Base-by-base conservation (phyloP, 2,113 vertebrate genomes). In the Podilymbus podiceps region DNA sequence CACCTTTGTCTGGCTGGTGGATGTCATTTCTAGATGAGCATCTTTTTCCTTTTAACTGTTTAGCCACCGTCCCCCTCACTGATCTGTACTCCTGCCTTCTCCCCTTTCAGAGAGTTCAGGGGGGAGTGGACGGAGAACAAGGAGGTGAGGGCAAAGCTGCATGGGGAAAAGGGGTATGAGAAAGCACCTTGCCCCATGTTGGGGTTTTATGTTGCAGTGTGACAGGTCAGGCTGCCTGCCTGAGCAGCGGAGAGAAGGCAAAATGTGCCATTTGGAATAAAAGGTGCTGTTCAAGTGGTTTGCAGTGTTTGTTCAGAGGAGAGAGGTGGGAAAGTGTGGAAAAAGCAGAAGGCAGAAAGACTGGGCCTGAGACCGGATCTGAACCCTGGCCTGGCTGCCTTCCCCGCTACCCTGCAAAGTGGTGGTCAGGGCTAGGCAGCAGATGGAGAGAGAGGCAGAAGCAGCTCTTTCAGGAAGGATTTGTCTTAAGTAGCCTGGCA, bases 41-140 rank as follows among this genome's bases (percentile, higher is more conserved):
- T 96, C 38, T 81, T 90, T 93, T 85, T 86, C 21, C 79, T 92
- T 90, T 96, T 95, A 95, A 95, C 80, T 52, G 49, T 85, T 96
- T 87, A 67, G 27, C n/a, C 38, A 56, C 77, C 49, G 21, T 60
- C 30, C 63, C 30, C 20, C 46, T 62, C 20, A 42, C 23, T 53
- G 40, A 17, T 62, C 56, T 53, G 15, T 11, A 5, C 35, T 44
- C 44, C 52, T 68, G 35, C 73, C 31, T 67, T 84, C 74, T 86
- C 19, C 16, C 23, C 21, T 92, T 87, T 68, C 25, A 38, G 59
- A 89, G 38, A 42, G 72, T 55, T 93, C 24, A 15, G 24, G 2
- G 24, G 31, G 25, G 11, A 83, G 19, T 14, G 12, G 10, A 16
- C 35, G 27, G 38, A 38, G 47, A n/a, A 23, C 2, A 9, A 50